A percentile compares a stretch with the other conserved stretches of the same genome.
phyloP scores from a whole-genome alignment of 2,113 vertebrate species.

The Pao palembangensis region DNA sequence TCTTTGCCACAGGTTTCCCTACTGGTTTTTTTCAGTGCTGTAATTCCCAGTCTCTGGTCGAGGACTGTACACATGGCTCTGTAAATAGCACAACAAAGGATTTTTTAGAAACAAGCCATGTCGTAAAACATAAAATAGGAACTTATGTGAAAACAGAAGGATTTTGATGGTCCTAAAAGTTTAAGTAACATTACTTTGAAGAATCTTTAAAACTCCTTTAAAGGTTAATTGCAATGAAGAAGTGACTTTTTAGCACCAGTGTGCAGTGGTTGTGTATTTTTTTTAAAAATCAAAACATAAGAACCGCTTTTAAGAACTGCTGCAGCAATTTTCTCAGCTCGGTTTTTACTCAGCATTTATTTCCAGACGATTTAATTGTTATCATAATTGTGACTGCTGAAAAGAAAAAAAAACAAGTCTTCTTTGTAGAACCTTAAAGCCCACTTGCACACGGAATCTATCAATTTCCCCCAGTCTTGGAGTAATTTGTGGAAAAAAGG shows the following conservation, averaged over 20 bases:
- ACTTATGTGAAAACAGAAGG: constrained; percentile 32
- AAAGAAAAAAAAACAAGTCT: constrained; percentile 15
- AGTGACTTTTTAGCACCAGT: not conserved
- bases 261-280: no score
- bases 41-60: constrained; percentile 55
- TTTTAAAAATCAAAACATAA: no score
- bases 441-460: constrained; percentile 57
- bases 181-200: constrained; percentile 29
- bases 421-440: constrained; percentile 46
- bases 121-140: constrained; percentile 40
- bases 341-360: constrained; percentile 24
- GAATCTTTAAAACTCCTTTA: constrained; percentile 4
- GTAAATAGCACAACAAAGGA: constrained; percentile 68
- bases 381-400: constrained; percentile 31
- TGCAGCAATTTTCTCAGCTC: not conserved
- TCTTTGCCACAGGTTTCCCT: constrained; percentile 56
- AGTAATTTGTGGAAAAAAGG: constrained; percentile 69
- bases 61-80: constrained; percentile 63
- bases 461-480: constrained; percentile 61
- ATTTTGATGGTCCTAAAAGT: constrained; percentile 34
- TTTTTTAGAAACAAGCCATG: constrained; percentile 42
- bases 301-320: no score
- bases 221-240: constrained; percentile 18
- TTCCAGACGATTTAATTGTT: constrained; percentile 38
- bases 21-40: constrained; percentile 57